Conservation (phyloP, 2,113 vertebrate genomes). For the Oreamnos americanus region DNA sequence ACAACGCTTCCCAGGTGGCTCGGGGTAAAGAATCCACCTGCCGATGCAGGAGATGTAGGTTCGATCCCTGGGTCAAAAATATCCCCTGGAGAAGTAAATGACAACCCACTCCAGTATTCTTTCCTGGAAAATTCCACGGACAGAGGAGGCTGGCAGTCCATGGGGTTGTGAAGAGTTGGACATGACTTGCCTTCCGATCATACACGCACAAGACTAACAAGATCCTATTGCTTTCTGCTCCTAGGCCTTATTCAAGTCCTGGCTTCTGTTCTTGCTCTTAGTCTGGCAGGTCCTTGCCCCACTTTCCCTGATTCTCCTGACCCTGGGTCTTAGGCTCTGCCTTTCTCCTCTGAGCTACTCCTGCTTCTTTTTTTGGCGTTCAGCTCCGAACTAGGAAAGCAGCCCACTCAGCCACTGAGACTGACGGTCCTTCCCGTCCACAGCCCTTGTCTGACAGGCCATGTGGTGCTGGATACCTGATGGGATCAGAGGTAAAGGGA, state of each 20-base stretch:
- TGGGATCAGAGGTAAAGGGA: background rate
- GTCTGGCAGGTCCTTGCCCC: background rate
- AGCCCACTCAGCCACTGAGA: background rate
- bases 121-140: background rate
- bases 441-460: background rate
- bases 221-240: background rate
- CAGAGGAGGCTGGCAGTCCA: background rate
- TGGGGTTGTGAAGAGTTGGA: background rate
- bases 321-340: background rate
- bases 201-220: accelerated
- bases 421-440: background rate
- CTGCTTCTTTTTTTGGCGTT: background rate
- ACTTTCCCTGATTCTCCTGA: background rate
- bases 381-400: background rate
- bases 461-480: accelerated
- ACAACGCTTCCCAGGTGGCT: background rate
- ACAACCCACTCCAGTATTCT: background rate
- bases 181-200: background rate
- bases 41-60: background rate
- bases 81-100: background rate
- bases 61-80: background rate
- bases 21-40: background rate
- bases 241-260: background rate
- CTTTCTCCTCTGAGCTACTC: background rate
- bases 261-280: background rate